phyloP scores from a whole-genome alignment of 2,888 invertebrate genomes.

The Andrena fulva region DNA sequence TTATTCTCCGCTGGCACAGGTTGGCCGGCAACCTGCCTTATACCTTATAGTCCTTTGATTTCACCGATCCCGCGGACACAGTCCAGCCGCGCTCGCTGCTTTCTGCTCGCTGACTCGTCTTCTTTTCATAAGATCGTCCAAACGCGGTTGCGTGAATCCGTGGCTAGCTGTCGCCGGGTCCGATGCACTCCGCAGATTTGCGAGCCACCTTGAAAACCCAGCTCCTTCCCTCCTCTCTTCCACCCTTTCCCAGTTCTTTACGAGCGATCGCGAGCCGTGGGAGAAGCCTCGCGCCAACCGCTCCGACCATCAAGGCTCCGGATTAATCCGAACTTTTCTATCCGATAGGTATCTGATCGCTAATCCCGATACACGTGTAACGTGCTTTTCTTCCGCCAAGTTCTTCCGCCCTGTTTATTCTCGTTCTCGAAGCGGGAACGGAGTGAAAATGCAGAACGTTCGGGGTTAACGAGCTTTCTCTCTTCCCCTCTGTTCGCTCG shows the following conservation, averaged over 20 bases:
- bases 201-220: background rate
- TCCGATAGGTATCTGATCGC: background rate
- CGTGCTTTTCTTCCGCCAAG: background rate
- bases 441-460: slow-evolving; percentile 11
- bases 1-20: slow-evolving; percentile 75
- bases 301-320: background rate
- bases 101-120: slow-evolving; percentile 51
- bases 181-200: slow-evolving; percentile 28
- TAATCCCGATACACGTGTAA: slow-evolving; percentile 6
- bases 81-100: slow-evolving; percentile 43
- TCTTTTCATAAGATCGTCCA: slow-evolving; percentile 61
- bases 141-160: slow-evolving; percentile 48
- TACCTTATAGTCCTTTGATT: slow-evolving; percentile 75
- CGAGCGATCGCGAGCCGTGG: background rate
- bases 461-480: slow-evolving; percentile 7
- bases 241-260: too few species aligned
- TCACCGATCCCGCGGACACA: slow-evolving; percentile 71
- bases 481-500: background rate
- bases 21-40: slow-evolving; percentile 67
- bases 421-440: background rate
- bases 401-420: background rate
- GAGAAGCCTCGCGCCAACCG: background rate
- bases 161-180: background rate
- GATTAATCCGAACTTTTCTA: slow-evolving; percentile 17
- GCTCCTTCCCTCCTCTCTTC: background rate